Base-by-base conservation (phyloP, 2,888 invertebrate species). In the Halictus quadricinctus region DNA sequence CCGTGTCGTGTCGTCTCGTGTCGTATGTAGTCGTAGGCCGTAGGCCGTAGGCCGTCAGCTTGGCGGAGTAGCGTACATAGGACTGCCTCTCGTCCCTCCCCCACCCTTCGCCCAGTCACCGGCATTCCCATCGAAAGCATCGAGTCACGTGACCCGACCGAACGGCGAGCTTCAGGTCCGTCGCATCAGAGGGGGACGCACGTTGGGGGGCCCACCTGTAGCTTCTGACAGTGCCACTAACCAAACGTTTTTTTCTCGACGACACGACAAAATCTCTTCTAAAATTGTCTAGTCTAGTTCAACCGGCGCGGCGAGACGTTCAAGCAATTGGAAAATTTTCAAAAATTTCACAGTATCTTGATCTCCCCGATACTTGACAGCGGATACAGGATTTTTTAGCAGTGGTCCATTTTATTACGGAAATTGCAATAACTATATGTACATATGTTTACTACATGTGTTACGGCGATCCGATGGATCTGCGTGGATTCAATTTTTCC, bases 161-260 rank as follows among this genome's bases (percentile, higher is more conserved):
- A 84, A 86, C 86, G 85, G 83, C 76, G 72, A 79, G 74, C 80
- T 80, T 84, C 92, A 92, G 92, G 92, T 83, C 81, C 91, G 93
- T 88, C 86, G 81, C 89, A 88, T 90, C 78, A 80, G 85, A 79
- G 85, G 87, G 80, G 90, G 89, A 88, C 79, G 79, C 87, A 70
- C 84, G 77, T 77, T 84, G 88, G 88, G 87, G 90, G 90, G 85
- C 90, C 92, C 93, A 93, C 93, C 93, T 93, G 93, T 93, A 89
- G 93, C 93, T 92, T 91, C 89, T 76, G 78, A 79, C 76, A 82
- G 78, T 79, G 80, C 77, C 78, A 72, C 75, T 43, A 54, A 84
- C 78, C 66, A 84, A 79, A 81, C 29, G 36, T 72, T 79, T 41
- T 43, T 70, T 43, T 10, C 18, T 36, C 21, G 48, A 66, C 66